Percentiles rank a stretch among this genome's conserved stretches.
phyloP scores from a whole-genome alignment of 2,113 vertebrate species.

The Leptobrachium leishanense region DNA sequence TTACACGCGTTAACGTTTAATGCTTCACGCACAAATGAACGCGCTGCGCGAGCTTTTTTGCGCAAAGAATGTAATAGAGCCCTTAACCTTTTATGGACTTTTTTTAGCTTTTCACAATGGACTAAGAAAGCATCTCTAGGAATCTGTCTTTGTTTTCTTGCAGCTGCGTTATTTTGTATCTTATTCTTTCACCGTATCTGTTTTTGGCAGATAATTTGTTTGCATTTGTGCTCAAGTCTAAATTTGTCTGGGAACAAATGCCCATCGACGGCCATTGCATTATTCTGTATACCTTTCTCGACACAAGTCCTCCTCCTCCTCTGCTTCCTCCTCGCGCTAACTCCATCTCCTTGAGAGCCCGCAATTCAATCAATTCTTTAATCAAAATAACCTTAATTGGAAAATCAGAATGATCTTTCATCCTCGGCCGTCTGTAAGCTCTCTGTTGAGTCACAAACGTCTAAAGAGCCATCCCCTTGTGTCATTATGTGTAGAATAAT shows the following conservation, averaged over 20 bases:
- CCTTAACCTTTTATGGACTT: neutral
- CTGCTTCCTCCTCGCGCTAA: neutral
- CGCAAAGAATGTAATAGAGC: too few relatives aligned
- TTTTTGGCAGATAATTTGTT: slow-evolving; percentile 16
- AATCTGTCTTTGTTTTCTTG: neutral
- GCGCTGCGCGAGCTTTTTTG: too few relatives aligned
- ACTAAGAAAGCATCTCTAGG: neutral
- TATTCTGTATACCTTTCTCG: neutral
- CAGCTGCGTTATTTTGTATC: slow-evolving; percentile 18
- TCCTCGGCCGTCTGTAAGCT: neutral
- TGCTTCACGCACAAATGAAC: too few relatives aligned
- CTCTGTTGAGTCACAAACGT: neutral
- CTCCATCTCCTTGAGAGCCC: slow-evolving; percentile 29
- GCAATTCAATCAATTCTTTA: slow-evolving; percentile 40
- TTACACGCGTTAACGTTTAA: too few relatives aligned
- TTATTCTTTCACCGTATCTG: neutral
- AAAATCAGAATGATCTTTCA: slow-evolving; percentile 25
- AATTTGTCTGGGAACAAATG: slow-evolving; percentile 3
- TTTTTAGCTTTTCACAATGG: neutral
- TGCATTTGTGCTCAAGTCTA: slow-evolving; percentile 9
- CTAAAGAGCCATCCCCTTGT: slow-evolving; percentile 4
- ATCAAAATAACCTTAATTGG: slow-evolving; percentile 41
- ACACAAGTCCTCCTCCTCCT: too few relatives aligned
- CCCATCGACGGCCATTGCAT: neutral
- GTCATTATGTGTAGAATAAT: slow-evolving; percentile 14